A percentile compares a stretch with the other conserved stretches of the same genome.
Conservation (phyloP, 2,888 invertebrate species). For the Agrotis puta region DNA sequence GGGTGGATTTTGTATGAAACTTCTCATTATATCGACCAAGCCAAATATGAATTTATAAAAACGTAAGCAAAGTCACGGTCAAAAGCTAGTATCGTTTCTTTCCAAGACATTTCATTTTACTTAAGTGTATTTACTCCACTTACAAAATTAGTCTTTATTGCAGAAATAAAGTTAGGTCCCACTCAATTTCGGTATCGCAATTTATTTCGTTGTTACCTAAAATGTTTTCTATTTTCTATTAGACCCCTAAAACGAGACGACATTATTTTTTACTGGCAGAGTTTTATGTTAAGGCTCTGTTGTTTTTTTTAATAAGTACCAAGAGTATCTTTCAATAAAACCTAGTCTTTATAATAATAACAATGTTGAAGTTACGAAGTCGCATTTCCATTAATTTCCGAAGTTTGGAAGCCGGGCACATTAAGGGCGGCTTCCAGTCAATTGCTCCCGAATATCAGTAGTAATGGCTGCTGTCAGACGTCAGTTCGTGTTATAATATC, state of each 20-base stretch:
- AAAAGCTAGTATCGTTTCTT: too few relatives aligned
- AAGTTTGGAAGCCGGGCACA: conserved; percentile 57
- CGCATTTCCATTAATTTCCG: conserved; percentile 46
- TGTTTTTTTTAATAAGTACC: conserved; percentile 11
- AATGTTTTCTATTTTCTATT: conserved; percentile 36
- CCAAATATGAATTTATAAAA: too few relatives aligned
- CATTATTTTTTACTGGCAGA: conserved; percentile 34
- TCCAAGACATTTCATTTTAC: conserved; percentile 12
- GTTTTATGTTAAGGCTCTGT: conserved; percentile 20
- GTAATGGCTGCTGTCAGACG: conserved; percentile 75
- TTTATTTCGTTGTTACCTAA: conserved; percentile 31
- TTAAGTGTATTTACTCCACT: conserved; percentile 17
- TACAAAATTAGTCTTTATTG: conserved; percentile 26
- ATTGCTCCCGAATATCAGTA: conserved; percentile 74
- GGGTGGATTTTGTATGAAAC: too few relatives aligned
- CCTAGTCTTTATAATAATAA: conserved; percentile 30
- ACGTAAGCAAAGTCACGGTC: too few relatives aligned
- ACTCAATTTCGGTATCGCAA: conserved; percentile 10
- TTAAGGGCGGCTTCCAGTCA: conserved; percentile 70
- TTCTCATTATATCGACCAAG: too few relatives aligned
- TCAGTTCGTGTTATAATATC: conserved; percentile 67
- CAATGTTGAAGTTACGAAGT: conserved; percentile 43
- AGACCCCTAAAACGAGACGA: conserved; percentile 1
- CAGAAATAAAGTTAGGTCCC: conserved; percentile 18
- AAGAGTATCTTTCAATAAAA: conserved; percentile 37